Evolutionary conservation across 37 sponge, comb jelly and placozoan species (phyloP).

Genomic region (Hormiphora californensis): DNA sequence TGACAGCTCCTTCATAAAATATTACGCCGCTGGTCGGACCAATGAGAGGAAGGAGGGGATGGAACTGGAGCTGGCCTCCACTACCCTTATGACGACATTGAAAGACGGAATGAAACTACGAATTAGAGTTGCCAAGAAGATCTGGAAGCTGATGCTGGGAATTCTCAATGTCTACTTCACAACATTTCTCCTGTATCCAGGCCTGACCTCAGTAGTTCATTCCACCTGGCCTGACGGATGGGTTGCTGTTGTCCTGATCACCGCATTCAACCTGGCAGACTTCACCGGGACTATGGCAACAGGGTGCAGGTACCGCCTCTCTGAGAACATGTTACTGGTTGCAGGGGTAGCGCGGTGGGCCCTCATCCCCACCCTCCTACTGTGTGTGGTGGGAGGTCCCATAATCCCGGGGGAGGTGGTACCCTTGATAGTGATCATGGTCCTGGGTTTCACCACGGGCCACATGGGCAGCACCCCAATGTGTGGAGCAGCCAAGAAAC

Average conservation of each 20-base stretch:
- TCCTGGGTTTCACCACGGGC: constrained; percentile 72
- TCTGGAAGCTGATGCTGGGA: constrained; percentile 67
- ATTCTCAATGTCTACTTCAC: constrained; percentile 63
- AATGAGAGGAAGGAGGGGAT: not conserved
- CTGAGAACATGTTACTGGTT: constrained; percentile 57
- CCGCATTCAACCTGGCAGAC: constrained; percentile 70
- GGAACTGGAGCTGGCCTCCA: not conserved
- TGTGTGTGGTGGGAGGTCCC: constrained; percentile 56
- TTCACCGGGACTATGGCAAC: constrained; percentile 56
- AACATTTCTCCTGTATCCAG: constrained; percentile 80
- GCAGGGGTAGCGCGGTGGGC: constrained; percentile 52
- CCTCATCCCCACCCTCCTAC: constrained; percentile 67
- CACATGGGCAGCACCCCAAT: constrained; percentile 72
- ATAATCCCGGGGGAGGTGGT: constrained; percentile 50
- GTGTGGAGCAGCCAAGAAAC: constrained; percentile 59
- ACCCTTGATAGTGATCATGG: constrained; percentile 12
- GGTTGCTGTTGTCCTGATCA: constrained; percentile 70
- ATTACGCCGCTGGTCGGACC: constrained; percentile 43
- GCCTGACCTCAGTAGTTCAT: constrained; percentile 65
- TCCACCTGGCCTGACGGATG: constrained; percentile 65
- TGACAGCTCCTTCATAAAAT: constrained; percentile 60
- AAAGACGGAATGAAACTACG: constrained; percentile 18
- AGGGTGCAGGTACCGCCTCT: not conserved
- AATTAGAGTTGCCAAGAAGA: constrained; percentile 50
- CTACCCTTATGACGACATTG: not conserved